Conservation (phyloP, 2,113 vertebrate genomes). For the Mastomys coucha region DNA sequence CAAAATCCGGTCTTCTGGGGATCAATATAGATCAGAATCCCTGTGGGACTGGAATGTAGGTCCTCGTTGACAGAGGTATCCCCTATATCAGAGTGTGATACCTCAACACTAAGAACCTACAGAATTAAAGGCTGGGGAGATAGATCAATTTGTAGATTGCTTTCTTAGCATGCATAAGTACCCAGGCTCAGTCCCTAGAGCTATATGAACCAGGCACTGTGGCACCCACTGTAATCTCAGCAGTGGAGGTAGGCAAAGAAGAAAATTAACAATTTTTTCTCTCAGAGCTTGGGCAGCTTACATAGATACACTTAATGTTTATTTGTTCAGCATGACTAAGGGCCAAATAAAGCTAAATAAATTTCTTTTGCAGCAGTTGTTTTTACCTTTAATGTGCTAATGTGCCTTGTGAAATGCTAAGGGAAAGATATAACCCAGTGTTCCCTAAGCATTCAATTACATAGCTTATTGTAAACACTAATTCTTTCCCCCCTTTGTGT, state of each 20-base stretch:
- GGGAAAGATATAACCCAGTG: conserved; percentile 4
- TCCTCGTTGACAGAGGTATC: background rate
- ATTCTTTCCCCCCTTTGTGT: background rate
- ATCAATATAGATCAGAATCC: background rate
- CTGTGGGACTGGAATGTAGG: background rate
- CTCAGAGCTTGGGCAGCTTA: background rate
- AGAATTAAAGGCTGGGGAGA: background rate
- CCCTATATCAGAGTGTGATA: background rate
- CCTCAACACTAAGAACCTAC: background rate
- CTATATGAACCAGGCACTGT: background rate
- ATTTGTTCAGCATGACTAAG: background rate
- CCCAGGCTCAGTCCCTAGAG: background rate
- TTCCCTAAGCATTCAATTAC: background rate
- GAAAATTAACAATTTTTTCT: background rate
- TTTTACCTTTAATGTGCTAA: background rate
- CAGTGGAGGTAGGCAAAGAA: background rate
- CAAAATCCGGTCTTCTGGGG: background rate
- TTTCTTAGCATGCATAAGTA: background rate
- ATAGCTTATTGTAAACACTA: background rate
- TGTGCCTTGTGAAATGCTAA: conserved; percentile 26
- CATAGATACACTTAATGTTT: conserved; percentile 8
- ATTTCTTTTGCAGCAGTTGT: background rate
- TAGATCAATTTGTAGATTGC: background rate
- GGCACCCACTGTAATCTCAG: background rate
- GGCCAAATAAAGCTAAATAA: background rate